phyloP scores from a whole-genome alignment of 2,888 invertebrate genomes.

The Scaptomyza reducta region DNA sequence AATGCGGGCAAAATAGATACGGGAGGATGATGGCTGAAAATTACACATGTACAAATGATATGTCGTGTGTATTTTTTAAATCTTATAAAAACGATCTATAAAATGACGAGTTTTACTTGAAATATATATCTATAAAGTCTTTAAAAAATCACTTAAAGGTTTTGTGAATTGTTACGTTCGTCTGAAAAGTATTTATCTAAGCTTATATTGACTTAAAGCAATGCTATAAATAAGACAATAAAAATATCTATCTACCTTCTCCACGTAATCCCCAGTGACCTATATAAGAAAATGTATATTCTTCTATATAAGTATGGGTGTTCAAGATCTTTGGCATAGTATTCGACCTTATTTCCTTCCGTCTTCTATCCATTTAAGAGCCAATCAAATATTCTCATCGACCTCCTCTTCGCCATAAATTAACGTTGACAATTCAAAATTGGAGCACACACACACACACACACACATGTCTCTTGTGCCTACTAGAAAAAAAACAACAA shows the following conservation, averaged over 20 bases:
- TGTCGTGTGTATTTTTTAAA: no score
- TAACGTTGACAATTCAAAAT: slow-evolving; percentile 65
- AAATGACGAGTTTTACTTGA: not conserved
- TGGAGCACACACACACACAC: slow-evolving; percentile 53
- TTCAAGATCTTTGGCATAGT: slow-evolving; percentile 29
- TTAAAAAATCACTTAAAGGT: not conserved
- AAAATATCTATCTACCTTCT: not conserved
- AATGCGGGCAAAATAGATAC: slow-evolving; percentile 22
- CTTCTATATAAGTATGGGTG: no score
- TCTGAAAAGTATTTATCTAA: not conserved
- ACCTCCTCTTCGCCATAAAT: slow-evolving; percentile 65
- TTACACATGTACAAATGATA: no score
- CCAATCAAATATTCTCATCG: slow-evolving; percentile 69
- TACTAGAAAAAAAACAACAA: slow-evolving; percentile 15
- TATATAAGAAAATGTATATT: not conserved
- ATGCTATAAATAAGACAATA: not conserved
- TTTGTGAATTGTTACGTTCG: not conserved
- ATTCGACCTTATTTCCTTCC: slow-evolving; percentile 18
- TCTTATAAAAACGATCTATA: no score
- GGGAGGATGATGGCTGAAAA: not conserved
- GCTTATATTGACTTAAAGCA: not conserved
- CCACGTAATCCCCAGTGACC: slow-evolving; percentile 15
- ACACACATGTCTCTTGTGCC: slow-evolving; percentile 17
- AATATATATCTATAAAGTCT: not conserved
- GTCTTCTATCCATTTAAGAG: slow-evolving; percentile 48